Percentiles rank a stretch among this genome's conserved stretches.
phyloP scores from a whole-genome alignment of 2,113 vertebrate genomes.

The Dascyllus trimaculatus region DNA sequence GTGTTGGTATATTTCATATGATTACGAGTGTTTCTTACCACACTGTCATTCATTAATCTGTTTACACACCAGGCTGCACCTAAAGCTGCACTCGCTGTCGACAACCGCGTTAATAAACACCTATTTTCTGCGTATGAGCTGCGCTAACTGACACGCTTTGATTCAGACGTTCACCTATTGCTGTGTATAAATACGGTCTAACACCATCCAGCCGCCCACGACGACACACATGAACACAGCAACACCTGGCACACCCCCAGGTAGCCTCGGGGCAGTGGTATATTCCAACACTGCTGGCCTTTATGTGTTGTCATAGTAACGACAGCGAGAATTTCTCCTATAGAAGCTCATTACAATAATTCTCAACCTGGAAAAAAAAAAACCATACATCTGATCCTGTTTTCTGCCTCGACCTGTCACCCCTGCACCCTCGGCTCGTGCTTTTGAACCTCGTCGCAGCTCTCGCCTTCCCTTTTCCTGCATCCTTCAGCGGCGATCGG shows the following conservation, averaged over 20 bases:
- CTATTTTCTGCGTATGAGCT: not conserved
- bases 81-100: not conserved
- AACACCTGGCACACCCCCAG: conserved; percentile 67
- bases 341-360: conserved; percentile 81
- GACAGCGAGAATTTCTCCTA: conserved; percentile 70
- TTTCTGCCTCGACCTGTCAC: conserved; percentile 26
- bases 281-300: conserved; percentile 77
- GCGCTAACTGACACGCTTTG: not conserved
- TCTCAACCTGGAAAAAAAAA: conserved; percentile 59
- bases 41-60: conserved; percentile 1
- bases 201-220: conserved; percentile 22
- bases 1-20: not conserved
- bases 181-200: not conserved
- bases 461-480: conserved; percentile 17
- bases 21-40: not conserved
- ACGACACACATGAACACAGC: conserved; percentile 27
- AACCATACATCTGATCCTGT: conserved; percentile 40
- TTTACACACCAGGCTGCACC: conserved; percentile 1
- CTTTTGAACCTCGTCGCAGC: not conserved
- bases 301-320: conserved; percentile 86
- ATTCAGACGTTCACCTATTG: not conserved
- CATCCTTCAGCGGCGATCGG: conserved; percentile 46
- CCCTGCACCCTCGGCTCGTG: not conserved
- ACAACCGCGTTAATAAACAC: not conserved
- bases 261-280: conserved; percentile 77